These are phyloP conservation scores for Nemotelus pantherinus DNA, from an alignment of 2,888 invertebrate species.

Conservation along the genomic window DNA sequence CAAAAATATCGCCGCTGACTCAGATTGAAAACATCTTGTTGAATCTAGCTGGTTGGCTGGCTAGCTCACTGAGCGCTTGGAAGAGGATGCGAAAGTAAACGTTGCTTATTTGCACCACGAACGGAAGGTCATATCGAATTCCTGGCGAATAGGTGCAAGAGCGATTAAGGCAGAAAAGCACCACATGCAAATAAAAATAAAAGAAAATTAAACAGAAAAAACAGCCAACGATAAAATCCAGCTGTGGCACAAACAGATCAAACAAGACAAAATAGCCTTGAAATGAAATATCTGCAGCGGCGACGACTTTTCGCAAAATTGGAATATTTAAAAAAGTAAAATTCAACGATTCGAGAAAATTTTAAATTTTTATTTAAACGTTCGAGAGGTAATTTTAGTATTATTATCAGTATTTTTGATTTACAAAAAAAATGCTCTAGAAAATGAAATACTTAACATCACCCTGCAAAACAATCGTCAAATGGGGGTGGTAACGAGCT, in stretches of 20 bases:
- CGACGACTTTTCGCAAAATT: not conserved
- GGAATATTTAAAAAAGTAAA: too few relatives aligned
- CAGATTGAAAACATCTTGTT: constrained; percentile 8
- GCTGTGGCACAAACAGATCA: constrained; percentile 1
- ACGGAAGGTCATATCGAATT: constrained; percentile 34
- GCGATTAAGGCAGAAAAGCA: too few relatives aligned
- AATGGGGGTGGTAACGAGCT: constrained; percentile 23
- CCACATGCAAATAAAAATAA: not conserved
- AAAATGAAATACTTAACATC: constrained; percentile 3
- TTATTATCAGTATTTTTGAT: constrained; percentile 1
- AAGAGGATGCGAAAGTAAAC: not conserved
- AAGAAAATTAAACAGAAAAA: not conserved
- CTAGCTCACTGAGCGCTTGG: not conserved
- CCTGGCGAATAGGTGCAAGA: constrained; percentile 27
- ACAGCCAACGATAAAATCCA: constrained; percentile 18
- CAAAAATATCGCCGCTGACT: constrained; percentile 21
- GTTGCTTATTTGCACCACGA: not conserved
- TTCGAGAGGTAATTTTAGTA: too few relatives aligned
- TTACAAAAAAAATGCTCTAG: constrained; percentile 23
- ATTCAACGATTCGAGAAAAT: too few relatives aligned
- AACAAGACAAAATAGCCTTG: not conserved
- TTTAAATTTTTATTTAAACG: too few relatives aligned
- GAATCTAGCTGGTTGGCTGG: not conserved
- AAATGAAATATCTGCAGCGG: not conserved
- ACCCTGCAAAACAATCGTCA: not conserved